A percentile compares a stretch with the other conserved stretches of the same genome.
Evolutionary conservation across 2,797 vertebrate genomes (phyloP).

Genomic region (Poecilia picta): DNA sequence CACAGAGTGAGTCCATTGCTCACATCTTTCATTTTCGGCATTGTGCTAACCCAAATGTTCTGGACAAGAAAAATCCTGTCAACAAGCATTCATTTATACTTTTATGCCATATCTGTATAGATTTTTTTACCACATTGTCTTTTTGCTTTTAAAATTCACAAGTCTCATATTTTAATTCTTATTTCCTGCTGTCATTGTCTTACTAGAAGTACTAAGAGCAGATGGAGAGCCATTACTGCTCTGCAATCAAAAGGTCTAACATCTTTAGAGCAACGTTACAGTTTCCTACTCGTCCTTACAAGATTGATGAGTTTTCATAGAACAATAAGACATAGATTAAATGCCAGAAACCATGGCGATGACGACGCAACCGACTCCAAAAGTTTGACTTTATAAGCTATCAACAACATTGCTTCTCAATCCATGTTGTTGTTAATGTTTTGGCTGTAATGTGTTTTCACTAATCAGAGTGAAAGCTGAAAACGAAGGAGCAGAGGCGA

Average conservation of each 20-base stretch:
- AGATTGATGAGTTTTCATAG: conserved; percentile 23
- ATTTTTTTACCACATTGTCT: neutral
- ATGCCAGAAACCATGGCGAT: conserved; percentile 20
- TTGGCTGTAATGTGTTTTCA: conserved; percentile 21
- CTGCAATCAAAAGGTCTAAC: conserved; percentile 55
- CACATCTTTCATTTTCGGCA: neutral
- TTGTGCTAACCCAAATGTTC: neutral
- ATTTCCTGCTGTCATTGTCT: neutral
- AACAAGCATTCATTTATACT: neutral
- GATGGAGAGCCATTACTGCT: conserved; percentile 53
- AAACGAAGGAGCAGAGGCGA: conserved; percentile 20
- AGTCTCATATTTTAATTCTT: neutral
- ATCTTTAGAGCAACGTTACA: conserved; percentile 26
- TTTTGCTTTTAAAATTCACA: neutral
- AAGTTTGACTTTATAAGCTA: conserved; percentile 25
- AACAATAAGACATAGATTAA: conserved; percentile 21
- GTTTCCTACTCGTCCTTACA: neutral
- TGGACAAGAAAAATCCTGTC: neutral
- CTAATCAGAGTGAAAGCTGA: conserved; percentile 38
- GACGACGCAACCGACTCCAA: conserved; percentile 19
- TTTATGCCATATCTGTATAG: neutral
- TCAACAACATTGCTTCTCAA: conserved; percentile 51
- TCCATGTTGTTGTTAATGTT: conserved; percentile 29
- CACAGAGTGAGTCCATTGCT: neutral
- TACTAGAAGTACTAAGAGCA: neutral